Base-by-base conservation (phyloP, 2,888 invertebrate species). In the Trisateles emortualis region DNA sequence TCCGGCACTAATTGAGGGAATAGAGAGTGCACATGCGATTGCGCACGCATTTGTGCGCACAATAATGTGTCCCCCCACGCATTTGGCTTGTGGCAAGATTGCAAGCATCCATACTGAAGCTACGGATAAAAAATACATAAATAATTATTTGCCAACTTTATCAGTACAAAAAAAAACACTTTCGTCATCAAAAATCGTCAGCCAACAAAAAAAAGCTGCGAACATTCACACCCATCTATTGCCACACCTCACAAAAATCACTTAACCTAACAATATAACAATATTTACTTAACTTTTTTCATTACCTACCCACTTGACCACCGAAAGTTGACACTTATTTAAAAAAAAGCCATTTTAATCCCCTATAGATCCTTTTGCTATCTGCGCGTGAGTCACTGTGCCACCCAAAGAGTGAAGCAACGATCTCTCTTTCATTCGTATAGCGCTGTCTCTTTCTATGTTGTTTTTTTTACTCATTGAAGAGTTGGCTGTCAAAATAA, bases 401-500 rank as follows among this genome's bases (percentile, higher is more conserved):
- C 92, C 91, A 92, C 92, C 92, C 92, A 92, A 74, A 77, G 76
- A 79, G 88, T 68, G 49, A 57, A 38, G 52, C 66, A 51, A 24
- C 9, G 13, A 70, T 39, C 0, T 83, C 84, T 67, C 82, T 40
- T 29, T 84, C 76, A 6, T n/a, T 6, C 69, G 59, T 78, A 85
- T 79, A 72, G 67, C 69, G 19, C 24, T 50, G 68, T 88, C 85
- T 59, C 78, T 32, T 56, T 84, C 73, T 32, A 17, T 70, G 51
- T 39, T 52, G 5, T 65, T 74, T 84, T 88, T 89, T 88, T 88
- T 83, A 83, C 78, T 83, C 87, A 90, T 90, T 91, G 88, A 90
- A 86, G 82, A 87, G 87, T 87, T 86, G 83, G 87, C 90, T 92
- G 92, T 92, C 92, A 92, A 92, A 92, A 92, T 92, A 92, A 92